These are phyloP conservation scores for Thryonomys swinderianus DNA, from an alignment of 2,113 vertebrate species.

Conservation along the genomic window DNA sequence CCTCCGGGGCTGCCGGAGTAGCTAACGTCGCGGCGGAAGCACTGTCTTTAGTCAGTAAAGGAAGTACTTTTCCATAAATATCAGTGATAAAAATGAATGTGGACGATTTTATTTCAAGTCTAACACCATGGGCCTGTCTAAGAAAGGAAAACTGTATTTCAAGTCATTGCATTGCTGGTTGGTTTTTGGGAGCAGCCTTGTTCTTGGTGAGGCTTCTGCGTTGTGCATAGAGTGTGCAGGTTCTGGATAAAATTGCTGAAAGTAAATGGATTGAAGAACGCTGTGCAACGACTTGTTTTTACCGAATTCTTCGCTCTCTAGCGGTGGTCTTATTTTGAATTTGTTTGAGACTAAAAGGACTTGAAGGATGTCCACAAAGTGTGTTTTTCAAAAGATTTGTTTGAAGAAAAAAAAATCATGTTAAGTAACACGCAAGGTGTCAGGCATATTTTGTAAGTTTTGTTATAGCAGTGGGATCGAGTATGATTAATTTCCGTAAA, in stretches of 20 bases:
- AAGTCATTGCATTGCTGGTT: neutral
- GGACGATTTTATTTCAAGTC: conserved; percentile 9
- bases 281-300: conserved; percentile 31
- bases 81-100: neutral
- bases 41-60: neutral
- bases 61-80: neutral
- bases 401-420: neutral
- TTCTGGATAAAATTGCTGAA: conserved; percentile 43
- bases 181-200: neutral
- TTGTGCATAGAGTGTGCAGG: neutral
- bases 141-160: conserved; percentile 26
- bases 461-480: neutral
- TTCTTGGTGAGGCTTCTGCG: neutral
- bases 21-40: too few species aligned
- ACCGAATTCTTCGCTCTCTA: neutral
- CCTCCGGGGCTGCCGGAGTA: too few species aligned
- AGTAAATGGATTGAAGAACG: conserved; percentile 8
- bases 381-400: conserved; percentile 23
- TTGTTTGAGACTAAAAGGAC: neutral
- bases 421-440: neutral
- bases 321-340: neutral
- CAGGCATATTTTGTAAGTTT: neutral
- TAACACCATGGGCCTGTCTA: neutral
- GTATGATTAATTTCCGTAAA: conserved; percentile 16
- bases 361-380: neutral